Conservation (phyloP, 1,140 invertebrate genomes). For the Nymphalis io region DNA sequence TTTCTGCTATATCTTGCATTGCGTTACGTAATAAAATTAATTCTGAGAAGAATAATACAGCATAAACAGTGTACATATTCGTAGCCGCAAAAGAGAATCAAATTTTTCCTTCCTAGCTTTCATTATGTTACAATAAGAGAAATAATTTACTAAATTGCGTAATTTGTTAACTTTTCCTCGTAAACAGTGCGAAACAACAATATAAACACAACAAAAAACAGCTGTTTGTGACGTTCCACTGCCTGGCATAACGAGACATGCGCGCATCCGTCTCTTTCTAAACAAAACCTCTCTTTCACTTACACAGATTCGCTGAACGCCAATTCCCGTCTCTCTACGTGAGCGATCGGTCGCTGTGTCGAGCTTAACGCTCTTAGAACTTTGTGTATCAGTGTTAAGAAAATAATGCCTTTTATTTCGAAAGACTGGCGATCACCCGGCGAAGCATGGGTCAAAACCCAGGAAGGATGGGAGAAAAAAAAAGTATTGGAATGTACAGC, state of each 20-base stretch:
- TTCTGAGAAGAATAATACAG: neutral
- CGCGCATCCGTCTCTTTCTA: constrained; percentile 66
- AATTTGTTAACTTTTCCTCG: neutral
- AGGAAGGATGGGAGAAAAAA: constrained; percentile 97
- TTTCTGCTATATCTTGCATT: too few relatives aligned
- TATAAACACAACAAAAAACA: constrained; percentile 56
- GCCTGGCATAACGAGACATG: constrained; percentile 62
- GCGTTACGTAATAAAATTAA: neutral
- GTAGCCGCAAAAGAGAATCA: neutral
- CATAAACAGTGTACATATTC: neutral
- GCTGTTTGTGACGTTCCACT: constrained; percentile 75
- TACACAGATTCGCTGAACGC: constrained; percentile 34
- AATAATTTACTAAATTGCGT: neutral
- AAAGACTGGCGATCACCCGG: constrained; percentile 85
- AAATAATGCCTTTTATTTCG: constrained; percentile 86
- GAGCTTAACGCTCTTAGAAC: constrained; percentile 41
- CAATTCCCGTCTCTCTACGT: constrained; percentile 58
- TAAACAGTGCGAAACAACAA: constrained; percentile 12
- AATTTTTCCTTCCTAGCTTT: neutral
- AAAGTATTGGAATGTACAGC: constrained; percentile 92
- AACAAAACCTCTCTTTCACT: constrained; percentile 58
- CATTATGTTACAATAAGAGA: neutral
- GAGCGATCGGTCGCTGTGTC: constrained; percentile 50
- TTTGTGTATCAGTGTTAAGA: constrained; percentile 62
- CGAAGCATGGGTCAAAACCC: constrained; percentile 98